A percentile compares a stretch with the other conserved stretches of the same genome.
Conservation (phyloP, 2,888 invertebrate genomes). For the Eueremaeus valkanovi region DNA sequence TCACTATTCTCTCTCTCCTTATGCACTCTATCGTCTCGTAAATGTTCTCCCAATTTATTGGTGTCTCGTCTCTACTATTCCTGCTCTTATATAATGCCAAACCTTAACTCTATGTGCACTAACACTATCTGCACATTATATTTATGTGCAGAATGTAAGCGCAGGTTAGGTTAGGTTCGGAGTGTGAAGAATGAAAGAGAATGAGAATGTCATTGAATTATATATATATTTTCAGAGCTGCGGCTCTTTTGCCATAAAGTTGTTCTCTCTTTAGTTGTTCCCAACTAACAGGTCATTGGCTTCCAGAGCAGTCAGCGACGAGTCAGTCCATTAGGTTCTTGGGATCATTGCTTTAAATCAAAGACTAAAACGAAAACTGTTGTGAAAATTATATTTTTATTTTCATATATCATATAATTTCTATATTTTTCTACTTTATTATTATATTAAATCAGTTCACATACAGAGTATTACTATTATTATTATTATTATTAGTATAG, state of each 20-base stretch:
- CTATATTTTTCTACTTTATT: no score
- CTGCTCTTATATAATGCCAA: no score
- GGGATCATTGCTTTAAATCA: slow-evolving; percentile 2
- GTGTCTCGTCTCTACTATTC: not conserved
- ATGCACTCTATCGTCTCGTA: not conserved
- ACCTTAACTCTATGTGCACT: not conserved
- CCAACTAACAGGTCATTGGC: not conserved
- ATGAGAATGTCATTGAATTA: not conserved
- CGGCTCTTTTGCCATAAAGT: slow-evolving; percentile 16
- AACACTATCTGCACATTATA: no score
- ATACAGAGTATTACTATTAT: no score
- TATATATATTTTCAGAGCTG: not conserved
- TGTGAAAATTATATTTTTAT: not conserved
- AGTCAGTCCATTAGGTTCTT: slow-evolving; percentile 2
- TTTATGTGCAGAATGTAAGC: no score
- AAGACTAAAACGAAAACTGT: not conserved
- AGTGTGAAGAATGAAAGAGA: not conserved
- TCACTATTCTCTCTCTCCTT: not conserved
- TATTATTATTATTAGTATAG: no score
- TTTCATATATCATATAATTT: no score
- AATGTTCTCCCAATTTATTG: not conserved
- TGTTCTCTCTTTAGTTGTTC: not conserved
- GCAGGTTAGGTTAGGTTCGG: not conserved
- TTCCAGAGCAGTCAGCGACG: not conserved
- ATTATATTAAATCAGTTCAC: no score